phyloP scores from a whole-genome alignment of 2,888 invertebrate genomes.

The Rhamphomyia laevipes region DNA sequence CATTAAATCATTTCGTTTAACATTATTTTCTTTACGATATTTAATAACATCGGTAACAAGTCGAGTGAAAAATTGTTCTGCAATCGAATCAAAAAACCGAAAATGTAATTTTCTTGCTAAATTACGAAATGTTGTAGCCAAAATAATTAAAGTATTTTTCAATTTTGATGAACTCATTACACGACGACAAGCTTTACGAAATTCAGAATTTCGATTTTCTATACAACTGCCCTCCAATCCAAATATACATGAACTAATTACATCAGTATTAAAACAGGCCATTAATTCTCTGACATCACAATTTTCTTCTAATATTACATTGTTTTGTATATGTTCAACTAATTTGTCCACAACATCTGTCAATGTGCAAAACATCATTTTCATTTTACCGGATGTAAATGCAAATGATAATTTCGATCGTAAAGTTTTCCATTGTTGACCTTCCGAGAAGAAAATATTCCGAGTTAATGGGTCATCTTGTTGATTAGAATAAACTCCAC shows the following conservation, averaged over 20 bases:
- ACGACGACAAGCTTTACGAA: slow-evolving; percentile 16
- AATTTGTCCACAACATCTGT: slow-evolving; percentile 11
- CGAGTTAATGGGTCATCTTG: slow-evolving; percentile 14
- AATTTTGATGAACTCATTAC: slow-evolving; percentile 8
- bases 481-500: slow-evolving; percentile 14
- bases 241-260: slow-evolving; percentile 27
- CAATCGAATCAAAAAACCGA: slow-evolving; percentile 6
- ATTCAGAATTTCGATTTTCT: slow-evolving; percentile 22
- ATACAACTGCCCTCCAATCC: slow-evolving; percentile 31
- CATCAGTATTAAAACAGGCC: slow-evolving; percentile 14
- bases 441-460: slow-evolving; percentile 14
- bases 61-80: slow-evolving; percentile 9
- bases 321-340: slow-evolving; percentile 3
- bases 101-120: slow-evolving; percentile 5
- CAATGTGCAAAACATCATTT: slow-evolving; percentile 15
- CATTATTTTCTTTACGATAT: slow-evolving; percentile 12
- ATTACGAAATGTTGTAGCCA: slow-evolving; percentile 7
- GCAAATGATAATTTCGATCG: slow-evolving; percentile 14
- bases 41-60: slow-evolving; percentile 12
- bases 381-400: slow-evolving; percentile 16
- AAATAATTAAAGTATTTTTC: slow-evolving; percentile 1
- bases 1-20: slow-evolving; percentile 15
- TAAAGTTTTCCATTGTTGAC: slow-evolving; percentile 13
- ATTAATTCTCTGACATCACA: slow-evolving; percentile 13
- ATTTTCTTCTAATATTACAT: not conserved